Evolutionary conservation across 2,888 invertebrate species (phyloP).

Genomic region (Alsophila aescularia): DNA sequence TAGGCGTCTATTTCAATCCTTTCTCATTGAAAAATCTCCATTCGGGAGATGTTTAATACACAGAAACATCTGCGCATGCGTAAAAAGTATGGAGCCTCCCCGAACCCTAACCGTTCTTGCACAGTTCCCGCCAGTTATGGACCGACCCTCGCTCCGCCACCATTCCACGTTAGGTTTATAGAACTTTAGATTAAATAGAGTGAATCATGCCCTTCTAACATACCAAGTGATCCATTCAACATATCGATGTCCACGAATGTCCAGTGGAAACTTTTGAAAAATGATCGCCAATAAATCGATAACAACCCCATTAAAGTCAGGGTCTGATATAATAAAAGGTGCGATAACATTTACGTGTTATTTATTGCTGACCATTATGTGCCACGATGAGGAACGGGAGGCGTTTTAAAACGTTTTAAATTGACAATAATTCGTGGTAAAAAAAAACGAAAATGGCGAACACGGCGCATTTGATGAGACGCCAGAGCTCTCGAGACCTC

Average conservation of each 20-base stretch:
- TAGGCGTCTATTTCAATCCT: constrained; percentile 31
- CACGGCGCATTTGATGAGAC: constrained; percentile 93
- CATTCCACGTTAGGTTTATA: constrained; percentile 15
- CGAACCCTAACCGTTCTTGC: constrained; percentile 42
- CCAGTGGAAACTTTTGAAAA: constrained; percentile 35
- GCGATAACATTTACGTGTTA: constrained; percentile 53
- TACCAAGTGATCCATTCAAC: constrained; percentile 8
- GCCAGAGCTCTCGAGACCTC: constrained; percentile 94
- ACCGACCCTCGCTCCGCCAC: constrained; percentile 33
- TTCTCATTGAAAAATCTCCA: constrained; percentile 51
- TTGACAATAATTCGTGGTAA: constrained; percentile 50
- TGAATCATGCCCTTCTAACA: constrained; percentile 15
- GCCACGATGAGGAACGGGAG: constrained; percentile 71
- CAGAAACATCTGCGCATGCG: constrained; percentile 63
- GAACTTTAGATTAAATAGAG: constrained; percentile 20
- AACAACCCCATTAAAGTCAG: constrained; percentile 40
- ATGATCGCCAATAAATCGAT: constrained; percentile 56
- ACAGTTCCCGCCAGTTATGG: constrained; percentile 38
- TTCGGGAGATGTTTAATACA: constrained; percentile 35
- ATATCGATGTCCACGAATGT: not conserved
- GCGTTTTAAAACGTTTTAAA: constrained; percentile 46
- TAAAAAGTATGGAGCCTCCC: constrained; percentile 41
- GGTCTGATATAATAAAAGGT: constrained; percentile 44
- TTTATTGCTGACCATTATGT: constrained; percentile 66
- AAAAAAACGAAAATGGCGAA: constrained; percentile 89